Evolutionary conservation across 1,140 invertebrate species (phyloP).

Genomic region (Aphelenchoides avenae): DNA sequence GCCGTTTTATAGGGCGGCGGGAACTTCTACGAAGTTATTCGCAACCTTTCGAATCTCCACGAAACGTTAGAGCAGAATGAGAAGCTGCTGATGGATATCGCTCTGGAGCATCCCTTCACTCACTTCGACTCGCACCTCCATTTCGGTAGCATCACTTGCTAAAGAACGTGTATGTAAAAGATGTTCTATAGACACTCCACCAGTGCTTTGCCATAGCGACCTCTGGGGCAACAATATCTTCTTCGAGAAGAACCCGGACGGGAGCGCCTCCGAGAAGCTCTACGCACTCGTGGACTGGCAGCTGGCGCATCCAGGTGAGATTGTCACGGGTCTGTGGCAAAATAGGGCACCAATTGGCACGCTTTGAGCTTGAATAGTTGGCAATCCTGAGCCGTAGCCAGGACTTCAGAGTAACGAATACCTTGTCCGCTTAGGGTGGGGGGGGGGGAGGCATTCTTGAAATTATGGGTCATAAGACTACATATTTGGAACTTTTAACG

Average conservation of each 20-base stretch:
- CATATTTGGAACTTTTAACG: no score
- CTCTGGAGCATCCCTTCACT: not conserved
- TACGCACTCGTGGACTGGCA: slow-evolving; percentile 2
- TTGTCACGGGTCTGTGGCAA: no score
- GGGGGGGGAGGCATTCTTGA: no score
- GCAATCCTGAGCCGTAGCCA: no score
- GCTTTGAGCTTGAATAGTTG: no score
- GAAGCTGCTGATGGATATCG: not conserved
- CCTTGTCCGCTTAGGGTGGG: no score
- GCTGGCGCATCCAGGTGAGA: no score
- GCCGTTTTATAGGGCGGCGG: not conserved
- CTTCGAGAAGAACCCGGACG: slow-evolving; percentile 11
- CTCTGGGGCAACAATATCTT: slow-evolving; percentile 16
- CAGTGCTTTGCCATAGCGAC: slow-evolving; percentile 14
- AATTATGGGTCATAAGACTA: no score
- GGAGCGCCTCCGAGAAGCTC: not conserved
- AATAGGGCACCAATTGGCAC: no score
- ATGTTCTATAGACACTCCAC: slow-evolving; percentile 6
- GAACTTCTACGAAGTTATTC: slow-evolving; percentile 7
- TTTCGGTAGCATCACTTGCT: not conserved
- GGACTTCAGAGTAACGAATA: no score
- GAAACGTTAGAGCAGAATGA: slow-evolving; percentile 1
- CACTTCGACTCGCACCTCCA: slow-evolving; percentile 4
- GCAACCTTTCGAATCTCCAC: no score
- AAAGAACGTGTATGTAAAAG: not conserved